These are phyloP conservation scores for Drosophila gunungcola DNA, from an alignment of 1,140 invertebrate genomes.

Conservation along the genomic window DNA sequence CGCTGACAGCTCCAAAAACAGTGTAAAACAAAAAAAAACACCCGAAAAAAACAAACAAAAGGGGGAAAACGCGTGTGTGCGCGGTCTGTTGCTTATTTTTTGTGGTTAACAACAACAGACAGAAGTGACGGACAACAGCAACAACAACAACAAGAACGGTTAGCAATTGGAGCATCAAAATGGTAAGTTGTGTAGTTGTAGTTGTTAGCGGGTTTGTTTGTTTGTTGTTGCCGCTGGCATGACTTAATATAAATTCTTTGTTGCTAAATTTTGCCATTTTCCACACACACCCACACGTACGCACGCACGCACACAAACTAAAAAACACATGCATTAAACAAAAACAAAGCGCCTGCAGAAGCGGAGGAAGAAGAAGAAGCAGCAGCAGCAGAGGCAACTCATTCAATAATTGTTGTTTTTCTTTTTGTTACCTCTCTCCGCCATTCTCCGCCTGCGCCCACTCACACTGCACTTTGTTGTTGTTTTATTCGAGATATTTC, in stretches of 20 bases:
- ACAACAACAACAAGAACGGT: slow-evolving; percentile 20
- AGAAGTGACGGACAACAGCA: slow-evolving; percentile 10
- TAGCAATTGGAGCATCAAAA: slow-evolving; percentile 33
- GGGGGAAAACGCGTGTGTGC: slow-evolving; percentile 27
- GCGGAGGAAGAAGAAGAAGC: slow-evolving; percentile 15
- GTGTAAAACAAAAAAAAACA: slow-evolving; percentile 2
- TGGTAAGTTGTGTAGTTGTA: slow-evolving; percentile 20
- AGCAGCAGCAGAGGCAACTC: slow-evolving; percentile 16
- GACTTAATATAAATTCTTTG: slow-evolving; percentile 52
- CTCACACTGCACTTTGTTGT: background rate
- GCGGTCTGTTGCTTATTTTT: slow-evolving; percentile 29
- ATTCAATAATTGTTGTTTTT: slow-evolving; percentile 38
- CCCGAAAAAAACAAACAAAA: slow-evolving; percentile 24
- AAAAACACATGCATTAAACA: slow-evolving; percentile 15
- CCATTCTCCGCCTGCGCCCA: background rate
- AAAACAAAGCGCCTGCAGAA: slow-evolving; percentile 41
- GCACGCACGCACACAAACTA: background rate
- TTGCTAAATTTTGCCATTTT: slow-evolving; percentile 24
- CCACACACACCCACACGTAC: slow-evolving; percentile 12
- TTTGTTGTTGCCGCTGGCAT: slow-evolving; percentile 26
- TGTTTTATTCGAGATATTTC: slow-evolving; percentile 1
- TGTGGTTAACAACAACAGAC: slow-evolving; percentile 23
- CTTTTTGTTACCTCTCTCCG: background rate
- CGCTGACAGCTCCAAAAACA: slow-evolving; percentile 6
- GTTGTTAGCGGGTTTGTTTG: slow-evolving; percentile 8